Conservation (phyloP, 2,888 invertebrate genomes). For the Arge pagana region DNA sequence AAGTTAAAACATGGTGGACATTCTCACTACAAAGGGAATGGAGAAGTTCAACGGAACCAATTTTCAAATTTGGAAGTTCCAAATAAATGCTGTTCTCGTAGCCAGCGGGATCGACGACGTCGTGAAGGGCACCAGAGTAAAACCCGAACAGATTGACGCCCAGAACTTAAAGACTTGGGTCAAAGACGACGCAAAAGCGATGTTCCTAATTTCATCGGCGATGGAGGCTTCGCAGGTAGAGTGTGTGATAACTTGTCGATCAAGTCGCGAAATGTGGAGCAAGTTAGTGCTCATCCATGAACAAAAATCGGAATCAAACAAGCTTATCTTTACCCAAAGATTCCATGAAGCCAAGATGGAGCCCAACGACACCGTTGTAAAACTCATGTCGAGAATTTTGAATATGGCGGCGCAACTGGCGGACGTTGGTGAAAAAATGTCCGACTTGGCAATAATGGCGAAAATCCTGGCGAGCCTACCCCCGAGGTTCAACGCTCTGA, state of each 20-base stretch:
- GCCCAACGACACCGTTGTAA: conserved; percentile 12
- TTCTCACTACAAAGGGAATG: background rate
- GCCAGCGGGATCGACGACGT: conserved; percentile 10
- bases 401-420: conserved; percentile 20
- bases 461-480: conserved; percentile 28
- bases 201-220: conserved; percentile 21
- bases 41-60: conserved; percentile 27
- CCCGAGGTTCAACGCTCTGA: conserved; percentile 16
- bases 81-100: conserved; percentile 17
- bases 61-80: conserved; percentile 27
- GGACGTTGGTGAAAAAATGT: conserved; percentile 22
- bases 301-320: conserved; percentile 26
- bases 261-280: conserved; percentile 20
- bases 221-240: conserved; percentile 21
- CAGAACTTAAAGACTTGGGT: conserved; percentile 19
- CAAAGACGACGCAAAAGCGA: conserved; percentile 17
- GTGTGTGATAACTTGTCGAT: conserved; percentile 18
- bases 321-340: conserved; percentile 14
- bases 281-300: conserved; percentile 20
- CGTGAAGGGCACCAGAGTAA: conserved; percentile 20
- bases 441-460: conserved; percentile 14
- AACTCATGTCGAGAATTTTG: conserved; percentile 13
- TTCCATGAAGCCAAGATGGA: conserved; percentile 12
- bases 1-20: background rate
- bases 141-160: conserved; percentile 19